Evolutionary conservation across 2,797 vertebrate species (phyloP), one percentile per base, ranked within the genome.

Genomic region (Stomatorhinus walkeri): DNA sequence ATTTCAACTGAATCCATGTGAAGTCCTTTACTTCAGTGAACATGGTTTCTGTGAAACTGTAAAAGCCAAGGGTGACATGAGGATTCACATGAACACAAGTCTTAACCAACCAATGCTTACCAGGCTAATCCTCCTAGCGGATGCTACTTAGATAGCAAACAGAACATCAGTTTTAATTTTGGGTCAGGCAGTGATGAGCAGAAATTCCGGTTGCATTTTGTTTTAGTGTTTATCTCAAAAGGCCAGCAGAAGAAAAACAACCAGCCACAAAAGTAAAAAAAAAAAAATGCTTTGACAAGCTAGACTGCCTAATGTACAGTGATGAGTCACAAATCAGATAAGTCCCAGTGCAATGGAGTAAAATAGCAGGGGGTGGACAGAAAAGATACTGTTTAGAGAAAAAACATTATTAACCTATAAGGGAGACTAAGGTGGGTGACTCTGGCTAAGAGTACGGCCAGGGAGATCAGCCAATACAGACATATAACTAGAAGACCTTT

Each of bases 111-210:
- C 90, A 28, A 32, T 83, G 90, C 93, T 95, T 94, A 94, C 94
- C 93, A 91, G 90, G 92, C 12, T 46, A 91, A 86, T 92, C 90
- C 91, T 93, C 91, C 92, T 83, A 90, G 87, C 87, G 90, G 88
- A 91, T 86, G 93, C 93, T 92, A 93, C 91, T 90, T 89, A 36
- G 90, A 93, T 90, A 93, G 85, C 87, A 93, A 93, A 92, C 89
- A 89, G 89, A 93, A 93, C 89, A 90, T 88, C 90, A 72, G 19
- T 85, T 91, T 90, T 91, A 87, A 91, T 90, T 92, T 89, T 48
- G 59, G 43, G 48, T 14, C 48, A 54, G 68, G 51, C 52, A 76
- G 51, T 28, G 64, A 49, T 7, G 49, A 19, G n/a, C 14, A 48
- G 28, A 89, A 14, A 4, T 12, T 81, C 2, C 89, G 22, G 24